These are phyloP conservation scores for Phyllopteryx taeniolatus DNA, from an alignment of 2,113 vertebrate genomes.

Conservation along the genomic window DNA sequence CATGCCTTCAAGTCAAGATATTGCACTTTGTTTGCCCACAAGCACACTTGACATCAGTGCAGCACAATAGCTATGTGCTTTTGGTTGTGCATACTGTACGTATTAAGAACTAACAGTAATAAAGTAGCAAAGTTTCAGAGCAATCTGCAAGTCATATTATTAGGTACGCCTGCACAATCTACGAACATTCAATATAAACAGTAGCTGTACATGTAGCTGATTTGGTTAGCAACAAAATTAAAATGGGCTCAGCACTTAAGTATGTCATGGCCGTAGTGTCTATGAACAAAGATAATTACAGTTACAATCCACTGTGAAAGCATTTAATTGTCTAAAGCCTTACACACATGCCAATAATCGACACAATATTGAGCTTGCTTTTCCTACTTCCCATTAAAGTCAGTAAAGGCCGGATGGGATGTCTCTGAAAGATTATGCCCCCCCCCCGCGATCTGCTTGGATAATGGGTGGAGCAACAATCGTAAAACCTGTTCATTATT, in stretches of 20 bases:
- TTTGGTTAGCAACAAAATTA: background rate
- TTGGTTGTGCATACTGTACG: slow-evolving; percentile 30
- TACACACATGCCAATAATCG: too few relatives aligned
- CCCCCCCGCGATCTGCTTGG: too few relatives aligned
- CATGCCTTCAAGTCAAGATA: slow-evolving; percentile 55
- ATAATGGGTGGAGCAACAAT: too few relatives aligned
- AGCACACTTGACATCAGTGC: slow-evolving; percentile 56
- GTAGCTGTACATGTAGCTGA: background rate
- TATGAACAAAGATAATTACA: background rate
- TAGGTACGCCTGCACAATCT: background rate
- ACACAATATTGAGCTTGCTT: too few relatives aligned
- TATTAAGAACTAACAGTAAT: slow-evolving; percentile 28
- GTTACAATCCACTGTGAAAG: too few relatives aligned
- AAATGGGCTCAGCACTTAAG: background rate
- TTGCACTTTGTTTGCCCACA: slow-evolving; percentile 59
- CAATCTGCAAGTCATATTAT: background rate
- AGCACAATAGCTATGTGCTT: background rate
- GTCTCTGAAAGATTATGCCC: too few relatives aligned
- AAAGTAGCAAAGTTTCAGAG: slow-evolving; percentile 6
- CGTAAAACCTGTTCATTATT: too few relatives aligned
- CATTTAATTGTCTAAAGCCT: too few relatives aligned
- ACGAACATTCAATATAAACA: background rate
- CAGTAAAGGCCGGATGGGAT: too few relatives aligned
- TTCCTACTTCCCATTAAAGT: too few relatives aligned
- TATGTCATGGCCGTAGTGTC: background rate